Evolutionary conservation across 2,888 invertebrate species (phyloP).

Genomic region (Odontothrips loti): DNA sequence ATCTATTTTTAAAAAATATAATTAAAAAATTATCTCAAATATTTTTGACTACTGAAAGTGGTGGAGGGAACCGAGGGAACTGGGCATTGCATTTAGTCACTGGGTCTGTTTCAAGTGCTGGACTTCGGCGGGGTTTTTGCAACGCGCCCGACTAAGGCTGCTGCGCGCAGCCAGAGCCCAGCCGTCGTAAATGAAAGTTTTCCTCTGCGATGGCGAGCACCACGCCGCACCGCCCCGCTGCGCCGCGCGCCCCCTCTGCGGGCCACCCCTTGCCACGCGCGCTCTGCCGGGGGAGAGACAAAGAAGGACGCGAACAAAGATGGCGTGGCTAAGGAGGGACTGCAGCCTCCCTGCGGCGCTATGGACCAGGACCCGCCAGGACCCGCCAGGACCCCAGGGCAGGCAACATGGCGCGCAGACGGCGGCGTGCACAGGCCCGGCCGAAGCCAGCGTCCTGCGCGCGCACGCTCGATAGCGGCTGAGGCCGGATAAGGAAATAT

Average conservation of each 20-base stretch:
- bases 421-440: neutral
- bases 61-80: too few relatives aligned
- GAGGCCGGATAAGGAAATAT: too few relatives aligned
- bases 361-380: neutral
- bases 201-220: neutral
- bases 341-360: neutral
- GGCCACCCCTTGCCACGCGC: neutral
- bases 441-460: too few relatives aligned
- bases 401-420: neutral
- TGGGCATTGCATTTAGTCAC: too few relatives aligned
- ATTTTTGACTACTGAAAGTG: too few relatives aligned
- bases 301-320: slow-evolving; percentile 14
- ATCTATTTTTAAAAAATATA: neutral
- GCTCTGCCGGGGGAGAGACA: neutral
- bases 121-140: too few relatives aligned
- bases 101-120: too few relatives aligned
- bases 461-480: too few relatives aligned
- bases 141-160: too few relatives aligned
- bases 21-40: too few relatives aligned
- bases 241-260: neutral
- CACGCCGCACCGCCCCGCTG: neutral
- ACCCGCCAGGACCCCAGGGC: neutral
- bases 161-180: too few relatives aligned
- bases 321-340: neutral
- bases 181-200: too few relatives aligned